Percentiles rank a stretch among this genome's conserved stretches.
Evolutionary conservation across 2,888 invertebrate species (phyloP).

Genomic region (Protula sp.): DNA sequence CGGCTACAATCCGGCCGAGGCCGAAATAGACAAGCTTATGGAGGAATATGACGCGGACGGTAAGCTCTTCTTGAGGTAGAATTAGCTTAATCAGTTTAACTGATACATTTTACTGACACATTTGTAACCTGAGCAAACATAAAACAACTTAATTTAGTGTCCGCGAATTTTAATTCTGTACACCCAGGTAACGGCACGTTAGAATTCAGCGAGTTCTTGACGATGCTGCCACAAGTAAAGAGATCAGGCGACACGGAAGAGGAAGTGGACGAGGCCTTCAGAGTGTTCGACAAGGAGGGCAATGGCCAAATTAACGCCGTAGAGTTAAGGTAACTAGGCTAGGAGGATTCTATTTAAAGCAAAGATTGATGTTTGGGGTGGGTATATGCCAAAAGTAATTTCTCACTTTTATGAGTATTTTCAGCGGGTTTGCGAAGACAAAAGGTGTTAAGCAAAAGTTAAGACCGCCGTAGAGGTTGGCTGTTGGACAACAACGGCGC

Average conservation of each 20-base stretch:
- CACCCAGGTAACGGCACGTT: conserved; percentile 10
- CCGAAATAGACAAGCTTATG: conserved; percentile 12
- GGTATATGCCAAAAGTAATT: too few species aligned
- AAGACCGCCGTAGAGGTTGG: too few species aligned
- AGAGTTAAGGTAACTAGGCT: conserved; percentile 13
- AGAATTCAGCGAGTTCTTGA: conserved; percentile 19
- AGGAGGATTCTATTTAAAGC: neutral
- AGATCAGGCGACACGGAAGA: conserved; percentile 16
- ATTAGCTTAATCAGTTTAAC: too few species aligned
- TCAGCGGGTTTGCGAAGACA: too few species aligned
- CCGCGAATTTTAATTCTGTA: too few species aligned
- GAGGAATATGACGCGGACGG: conserved; percentile 14
- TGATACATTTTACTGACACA: too few species aligned
- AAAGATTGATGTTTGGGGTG: neutral
- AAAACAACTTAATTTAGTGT: too few species aligned
- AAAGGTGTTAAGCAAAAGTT: too few species aligned
- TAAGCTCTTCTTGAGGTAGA: too few species aligned
- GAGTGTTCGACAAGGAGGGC: conserved; percentile 17
- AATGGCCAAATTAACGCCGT: conserved; percentile 11
- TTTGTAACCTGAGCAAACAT: too few species aligned
- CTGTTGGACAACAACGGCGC: too few species aligned
- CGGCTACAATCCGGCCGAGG: conserved; percentile 17
- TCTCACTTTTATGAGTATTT: too few species aligned
- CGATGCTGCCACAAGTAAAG: conserved; percentile 12
- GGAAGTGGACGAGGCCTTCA: conserved; percentile 18